These are phyloP conservation scores for Sylvilagus bachmani DNA, from an alignment of 2,113 vertebrate genomes.

Conservation along the genomic window DNA sequence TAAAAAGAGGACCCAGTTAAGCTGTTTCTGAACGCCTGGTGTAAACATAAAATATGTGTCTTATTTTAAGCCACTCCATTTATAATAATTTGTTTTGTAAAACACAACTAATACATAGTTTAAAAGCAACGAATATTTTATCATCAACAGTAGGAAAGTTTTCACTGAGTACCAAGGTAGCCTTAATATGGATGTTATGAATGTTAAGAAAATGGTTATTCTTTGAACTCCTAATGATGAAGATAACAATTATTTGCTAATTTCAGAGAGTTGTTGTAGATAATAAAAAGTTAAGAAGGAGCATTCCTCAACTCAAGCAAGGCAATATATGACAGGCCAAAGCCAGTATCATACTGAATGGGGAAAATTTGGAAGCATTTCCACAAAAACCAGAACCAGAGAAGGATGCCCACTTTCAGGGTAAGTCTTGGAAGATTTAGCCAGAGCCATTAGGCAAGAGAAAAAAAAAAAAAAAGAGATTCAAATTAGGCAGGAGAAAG, in stretches of 20 bases:
- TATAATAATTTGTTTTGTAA: background rate
- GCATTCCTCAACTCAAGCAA: too few species aligned
- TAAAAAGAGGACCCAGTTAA: background rate
- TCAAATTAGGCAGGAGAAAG: too few species aligned
- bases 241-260: background rate
- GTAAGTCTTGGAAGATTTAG: too few species aligned
- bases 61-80: conserved; percentile 13
- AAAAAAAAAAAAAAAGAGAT: too few species aligned
- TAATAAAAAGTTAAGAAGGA: background rate
- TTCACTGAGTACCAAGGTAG: background rate
- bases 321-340: too few species aligned
- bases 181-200: background rate
- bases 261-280: background rate
- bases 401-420: too few species aligned
- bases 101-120: background rate
- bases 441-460: too few species aligned
- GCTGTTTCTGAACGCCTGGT: background rate
- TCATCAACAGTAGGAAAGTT: background rate
- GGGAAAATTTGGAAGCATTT: too few species aligned
- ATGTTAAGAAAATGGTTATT: background rate
- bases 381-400: too few species aligned
- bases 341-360: too few species aligned
- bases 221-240: background rate
- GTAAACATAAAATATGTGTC: background rate
- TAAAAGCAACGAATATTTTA: conserved; percentile 34